Percentiles rank a stretch among this genome's conserved stretches.
Conservation (phyloP, 2,888 invertebrate genomes). For the Pristionchus arcanus region DNA sequence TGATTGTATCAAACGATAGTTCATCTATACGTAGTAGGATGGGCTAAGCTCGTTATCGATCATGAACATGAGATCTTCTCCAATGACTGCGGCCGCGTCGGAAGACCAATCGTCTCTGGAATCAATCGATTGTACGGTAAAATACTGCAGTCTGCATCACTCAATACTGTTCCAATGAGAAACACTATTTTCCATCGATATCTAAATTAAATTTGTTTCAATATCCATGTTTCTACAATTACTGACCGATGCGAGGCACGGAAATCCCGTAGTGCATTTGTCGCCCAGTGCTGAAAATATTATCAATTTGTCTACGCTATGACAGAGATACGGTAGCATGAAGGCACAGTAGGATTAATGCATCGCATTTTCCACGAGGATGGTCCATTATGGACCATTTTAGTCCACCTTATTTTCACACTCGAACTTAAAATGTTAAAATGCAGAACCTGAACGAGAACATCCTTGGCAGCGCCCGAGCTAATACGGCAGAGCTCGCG, state of each 20-base stretch:
- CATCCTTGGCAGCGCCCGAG: neutral
- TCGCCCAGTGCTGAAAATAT: slow-evolving; percentile 44
- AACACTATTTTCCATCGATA: too few relatives aligned
- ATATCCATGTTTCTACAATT: neutral
- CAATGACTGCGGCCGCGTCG: slow-evolving; percentile 50
- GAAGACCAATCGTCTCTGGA: slow-evolving; percentile 46
- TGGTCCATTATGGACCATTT: too few relatives aligned
- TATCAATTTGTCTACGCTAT: neutral
- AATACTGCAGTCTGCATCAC: too few relatives aligned
- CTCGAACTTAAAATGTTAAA: too few relatives aligned
- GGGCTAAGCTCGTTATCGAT: slow-evolving; percentile 67
- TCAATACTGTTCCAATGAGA: too few relatives aligned
- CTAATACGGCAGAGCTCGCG: slow-evolving; percentile 25
- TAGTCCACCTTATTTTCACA: too few relatives aligned
- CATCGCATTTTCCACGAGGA: too few relatives aligned
- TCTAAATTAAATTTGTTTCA: too few relatives aligned
- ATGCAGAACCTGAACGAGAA: neutral
- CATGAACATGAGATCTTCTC: slow-evolving; percentile 60
- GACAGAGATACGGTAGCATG: neutral
- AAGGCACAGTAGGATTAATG: too few relatives aligned
- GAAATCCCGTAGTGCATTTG: slow-evolving; percentile 49
- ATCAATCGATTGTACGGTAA: neutral
- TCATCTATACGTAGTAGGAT: slow-evolving; percentile 60
- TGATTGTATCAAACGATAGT: too few relatives aligned
- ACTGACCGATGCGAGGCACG: slow-evolving; percentile 29